Conservation (phyloP, 1,140 invertebrate species). For the Melanaphis sacchari region DNA sequence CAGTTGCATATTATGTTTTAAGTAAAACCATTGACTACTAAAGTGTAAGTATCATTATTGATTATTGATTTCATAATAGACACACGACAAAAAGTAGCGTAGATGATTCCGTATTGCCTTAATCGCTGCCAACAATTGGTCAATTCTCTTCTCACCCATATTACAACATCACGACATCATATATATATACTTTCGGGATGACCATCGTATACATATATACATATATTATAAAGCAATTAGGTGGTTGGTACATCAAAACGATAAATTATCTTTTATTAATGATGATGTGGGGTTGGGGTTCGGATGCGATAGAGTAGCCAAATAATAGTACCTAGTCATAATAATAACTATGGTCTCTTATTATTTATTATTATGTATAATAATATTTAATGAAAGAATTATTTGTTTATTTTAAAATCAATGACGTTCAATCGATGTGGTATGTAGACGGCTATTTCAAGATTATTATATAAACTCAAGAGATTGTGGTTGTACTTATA, state of each 20-base stretch:
- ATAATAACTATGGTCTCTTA: neutral
- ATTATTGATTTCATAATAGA: neutral
- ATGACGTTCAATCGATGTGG: too few relatives aligned
- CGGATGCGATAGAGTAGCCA: neutral
- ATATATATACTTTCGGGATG: too few relatives aligned
- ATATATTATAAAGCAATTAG: neutral
- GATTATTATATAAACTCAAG: neutral
- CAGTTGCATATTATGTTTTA: neutral
- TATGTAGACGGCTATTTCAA: neutral
- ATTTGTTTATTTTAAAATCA: neutral
- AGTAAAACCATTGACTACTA: neutral
- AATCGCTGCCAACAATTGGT: neutral
- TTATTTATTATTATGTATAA: neutral
- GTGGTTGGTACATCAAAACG: neutral
- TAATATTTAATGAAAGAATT: neutral
- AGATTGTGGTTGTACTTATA: neutral
- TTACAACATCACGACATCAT: neutral
- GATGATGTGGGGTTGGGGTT: neutral
- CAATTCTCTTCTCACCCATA: neutral
- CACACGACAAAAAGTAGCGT: neutral
- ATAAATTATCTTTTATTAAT: neutral
- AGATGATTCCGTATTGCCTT: neutral
- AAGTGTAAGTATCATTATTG: neutral
- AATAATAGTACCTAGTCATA: neutral
- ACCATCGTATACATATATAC: neutral